These are phyloP conservation scores for Drosophila mercatorum DNA, from an alignment of 2,888 invertebrate genomes.

Conservation along the genomic window DNA sequence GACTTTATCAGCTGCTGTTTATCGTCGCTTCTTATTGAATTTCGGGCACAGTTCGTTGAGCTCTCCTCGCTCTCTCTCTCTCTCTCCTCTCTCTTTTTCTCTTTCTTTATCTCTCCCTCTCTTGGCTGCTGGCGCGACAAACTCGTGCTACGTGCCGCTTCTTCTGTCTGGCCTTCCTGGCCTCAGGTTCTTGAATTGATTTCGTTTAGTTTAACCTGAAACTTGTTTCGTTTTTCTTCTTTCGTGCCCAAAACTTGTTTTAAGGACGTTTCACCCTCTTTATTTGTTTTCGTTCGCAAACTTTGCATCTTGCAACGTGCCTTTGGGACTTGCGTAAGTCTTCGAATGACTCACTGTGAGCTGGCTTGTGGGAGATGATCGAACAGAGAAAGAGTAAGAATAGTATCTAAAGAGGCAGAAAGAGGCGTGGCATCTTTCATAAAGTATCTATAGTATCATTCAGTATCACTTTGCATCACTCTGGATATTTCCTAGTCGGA, in stretches of 20 bases:
- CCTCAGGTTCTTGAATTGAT: conserved; percentile 63
- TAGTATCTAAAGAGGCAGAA: too few relatives aligned
- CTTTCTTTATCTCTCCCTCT: conserved; percentile 8
- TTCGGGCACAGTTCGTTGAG: conserved; percentile 57
- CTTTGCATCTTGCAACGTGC: conserved; percentile 29
- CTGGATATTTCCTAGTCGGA: neutral
- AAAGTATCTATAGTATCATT: too few relatives aligned
- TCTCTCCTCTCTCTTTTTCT: conserved; percentile 6
- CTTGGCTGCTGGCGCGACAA: conserved; percentile 36
- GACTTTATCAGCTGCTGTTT: conserved; percentile 76
- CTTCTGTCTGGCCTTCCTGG: conserved; percentile 35
- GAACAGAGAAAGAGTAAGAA: too few relatives aligned
- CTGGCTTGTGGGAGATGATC: too few relatives aligned
- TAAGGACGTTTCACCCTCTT: conserved; percentile 61
- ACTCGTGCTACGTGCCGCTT: conserved; percentile 63
- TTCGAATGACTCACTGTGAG: conserved; percentile 64
- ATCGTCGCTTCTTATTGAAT: conserved; percentile 73
- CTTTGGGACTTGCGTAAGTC: conserved; percentile 43
- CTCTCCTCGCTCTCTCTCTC: conserved; percentile 17
- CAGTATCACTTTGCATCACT: neutral
- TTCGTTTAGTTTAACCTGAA: conserved; percentile 67
- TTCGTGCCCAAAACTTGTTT: conserved; percentile 62
- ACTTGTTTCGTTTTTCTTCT: conserved; percentile 58
- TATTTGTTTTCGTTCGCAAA: conserved; percentile 29
- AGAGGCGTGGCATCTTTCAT: too few relatives aligned